phyloP scores from a whole-genome alignment of 2,797 vertebrate species.

The Halcyon smyrnensis region DNA sequence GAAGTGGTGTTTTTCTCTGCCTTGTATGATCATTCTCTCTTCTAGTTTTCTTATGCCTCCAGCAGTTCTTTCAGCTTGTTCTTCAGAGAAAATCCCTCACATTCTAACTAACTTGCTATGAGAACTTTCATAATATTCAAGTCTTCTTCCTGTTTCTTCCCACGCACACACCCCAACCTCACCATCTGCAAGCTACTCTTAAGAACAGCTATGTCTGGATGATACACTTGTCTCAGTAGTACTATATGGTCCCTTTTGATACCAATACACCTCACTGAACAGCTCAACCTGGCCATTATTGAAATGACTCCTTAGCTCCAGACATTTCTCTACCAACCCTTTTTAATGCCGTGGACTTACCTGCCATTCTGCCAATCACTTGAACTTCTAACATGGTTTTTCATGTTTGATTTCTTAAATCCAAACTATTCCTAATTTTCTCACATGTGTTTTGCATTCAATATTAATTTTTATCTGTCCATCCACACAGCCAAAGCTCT shows the following conservation, averaged over 20 bases:
- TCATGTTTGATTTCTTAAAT: neutral
- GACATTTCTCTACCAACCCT: neutral
- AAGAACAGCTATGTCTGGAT: neutral
- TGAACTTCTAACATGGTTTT: neutral
- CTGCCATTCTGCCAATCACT: neutral
- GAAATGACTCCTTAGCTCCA: neutral
- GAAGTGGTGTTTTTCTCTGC: neutral
- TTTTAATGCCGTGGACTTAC: neutral
- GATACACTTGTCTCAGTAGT: neutral
- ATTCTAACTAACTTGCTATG: neutral
- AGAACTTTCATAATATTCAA: neutral
- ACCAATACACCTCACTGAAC: neutral
- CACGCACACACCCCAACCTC: accelerated
- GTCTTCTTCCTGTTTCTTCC: neutral
- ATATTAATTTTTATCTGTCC: neutral
- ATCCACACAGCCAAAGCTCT: neutral
- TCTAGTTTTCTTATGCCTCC: neutral
- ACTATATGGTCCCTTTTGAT: neutral
- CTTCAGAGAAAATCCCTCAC: neutral
- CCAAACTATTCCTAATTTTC: neutral
- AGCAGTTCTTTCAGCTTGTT: neutral
- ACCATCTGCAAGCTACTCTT: neutral
- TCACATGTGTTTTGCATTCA: neutral
- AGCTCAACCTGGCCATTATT: neutral
- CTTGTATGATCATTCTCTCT: neutral